phyloP scores from a whole-genome alignment of 2,888 invertebrate genomes.

The Drosophila limbata region DNA sequence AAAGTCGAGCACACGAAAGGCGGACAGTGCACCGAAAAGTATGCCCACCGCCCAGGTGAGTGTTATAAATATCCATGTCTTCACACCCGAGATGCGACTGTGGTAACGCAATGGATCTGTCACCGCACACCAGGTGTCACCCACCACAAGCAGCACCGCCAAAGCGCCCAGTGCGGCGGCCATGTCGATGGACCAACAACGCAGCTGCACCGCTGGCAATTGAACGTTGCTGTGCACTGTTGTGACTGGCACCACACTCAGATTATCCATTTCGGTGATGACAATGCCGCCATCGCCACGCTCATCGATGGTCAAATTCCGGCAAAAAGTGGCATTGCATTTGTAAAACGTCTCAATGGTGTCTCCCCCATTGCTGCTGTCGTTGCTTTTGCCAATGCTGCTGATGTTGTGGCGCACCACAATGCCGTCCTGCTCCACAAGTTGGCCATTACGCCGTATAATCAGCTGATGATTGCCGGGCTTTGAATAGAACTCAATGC shows the following conservation, averaged over 20 bases:
- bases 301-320: conserved; percentile 80
- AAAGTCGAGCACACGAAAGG: conserved; percentile 83
- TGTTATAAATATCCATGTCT: conserved; percentile 85
- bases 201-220: conserved; percentile 66
- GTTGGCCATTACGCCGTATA: conserved; percentile 78
- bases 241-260: conserved; percentile 40
- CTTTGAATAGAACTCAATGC: conserved; percentile 81
- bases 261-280: conserved; percentile 79
- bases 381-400: conserved; percentile 2
- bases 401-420: conserved; percentile 66
- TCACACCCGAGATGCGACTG: conserved; percentile 85
- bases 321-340: conserved; percentile 81
- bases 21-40: conserved; percentile 84
- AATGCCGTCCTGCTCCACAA: conserved; percentile 81
- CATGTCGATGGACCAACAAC: conserved; percentile 85
- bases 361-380: conserved; percentile 33
- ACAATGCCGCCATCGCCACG: conserved; percentile 77
- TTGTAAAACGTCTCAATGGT: conserved; percentile 81
- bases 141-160: conserved; percentile 84
- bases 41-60: conserved; percentile 85
- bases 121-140: conserved; percentile 88
- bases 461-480: conserved; percentile 82
- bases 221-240: conserved; percentile 18
- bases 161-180: conserved; percentile 84
- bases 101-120: conserved; percentile 88